phyloP scores from a whole-genome alignment of 92 coral and sea anemone genomes.

The Palythoa caribaeorum region DNA sequence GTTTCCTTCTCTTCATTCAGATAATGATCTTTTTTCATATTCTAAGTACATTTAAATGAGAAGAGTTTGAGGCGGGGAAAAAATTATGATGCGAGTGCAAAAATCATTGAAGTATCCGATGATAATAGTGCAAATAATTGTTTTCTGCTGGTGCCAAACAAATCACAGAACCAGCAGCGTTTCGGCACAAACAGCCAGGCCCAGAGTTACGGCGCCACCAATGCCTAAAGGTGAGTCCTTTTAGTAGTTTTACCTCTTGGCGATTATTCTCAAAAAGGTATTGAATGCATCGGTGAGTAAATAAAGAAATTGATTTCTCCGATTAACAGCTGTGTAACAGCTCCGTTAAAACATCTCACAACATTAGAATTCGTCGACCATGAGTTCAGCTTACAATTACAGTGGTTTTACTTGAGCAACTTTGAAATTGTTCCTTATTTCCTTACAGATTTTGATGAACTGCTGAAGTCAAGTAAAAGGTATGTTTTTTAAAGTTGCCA shows the following conservation, averaged over 20 bases:
- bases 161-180: neutral
- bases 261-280: no score
- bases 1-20: neutral
- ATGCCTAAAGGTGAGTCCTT: neutral
- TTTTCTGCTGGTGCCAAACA: neutral
- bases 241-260: neutral
- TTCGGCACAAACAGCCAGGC: neutral
- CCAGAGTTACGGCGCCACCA: neutral
- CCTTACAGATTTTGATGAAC: slow-evolving; percentile 11
- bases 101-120: neutral
- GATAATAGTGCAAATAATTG: neutral
- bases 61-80: neutral
- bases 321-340: no score
- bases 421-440: neutral
- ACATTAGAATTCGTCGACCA: no score
- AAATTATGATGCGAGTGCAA: neutral
- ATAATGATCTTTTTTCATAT: neutral
- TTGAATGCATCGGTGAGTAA: no score
- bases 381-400: no score
- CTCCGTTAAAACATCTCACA: no score
- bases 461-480: neutral
- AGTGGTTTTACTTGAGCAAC: neutral
- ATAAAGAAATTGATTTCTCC: no score
- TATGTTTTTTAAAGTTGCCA: neutral
- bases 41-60: neutral